Base-by-base conservation (phyloP, 2,888 invertebrate species). In the Tortricodes alternella region DNA sequence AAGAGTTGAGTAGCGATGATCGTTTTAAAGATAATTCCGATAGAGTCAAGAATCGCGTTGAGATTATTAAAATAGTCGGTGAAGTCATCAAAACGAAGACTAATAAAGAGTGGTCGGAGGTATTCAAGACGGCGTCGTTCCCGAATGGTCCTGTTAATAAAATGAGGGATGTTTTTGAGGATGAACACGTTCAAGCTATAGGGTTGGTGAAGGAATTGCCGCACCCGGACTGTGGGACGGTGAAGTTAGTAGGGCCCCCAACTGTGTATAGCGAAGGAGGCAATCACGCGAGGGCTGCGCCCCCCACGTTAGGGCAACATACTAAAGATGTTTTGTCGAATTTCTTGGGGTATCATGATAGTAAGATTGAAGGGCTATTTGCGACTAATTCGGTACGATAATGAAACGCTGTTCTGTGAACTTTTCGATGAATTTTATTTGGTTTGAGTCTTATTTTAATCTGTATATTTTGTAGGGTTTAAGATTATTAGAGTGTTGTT, bases 141-240 rank as follows among this genome's bases (percentile, higher is more conserved):
- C 97, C 99, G 0, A 95, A 94, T 71, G 98, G 98, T 0, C 97
- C 98, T 0, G 94, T 99, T 2, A 99, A 99, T 85, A 94, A 92
- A 35, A 94, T 99, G 82, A 85, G 93, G 61, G 94, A 97, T 83
- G 96, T 96, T 0, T 99, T 99, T 79, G 92, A 94, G 46, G 97
- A 99, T 89, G 94, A 95, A 1, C 99, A 99, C 83, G 93, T 98
- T 0, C 92, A 93, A 62, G 91, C 92, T 1, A 94, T 95, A 59
- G 92, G 89, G n/a, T 74, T 97, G 52, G 95, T 97, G 0, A 93
- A 96, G 77, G 93, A 93, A 58, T 64, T 97, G 60, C 76, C 91
- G 0, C 96, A 98, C 83, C 91, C 94, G 0, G 87, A 87, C 23
- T 94, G 94, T 16, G 96, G 96, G 0, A 82, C 76, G 11, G 87